Conservation (phyloP, 1,140 invertebrate genomes). For the Drosophila paulistorum region DNA sequence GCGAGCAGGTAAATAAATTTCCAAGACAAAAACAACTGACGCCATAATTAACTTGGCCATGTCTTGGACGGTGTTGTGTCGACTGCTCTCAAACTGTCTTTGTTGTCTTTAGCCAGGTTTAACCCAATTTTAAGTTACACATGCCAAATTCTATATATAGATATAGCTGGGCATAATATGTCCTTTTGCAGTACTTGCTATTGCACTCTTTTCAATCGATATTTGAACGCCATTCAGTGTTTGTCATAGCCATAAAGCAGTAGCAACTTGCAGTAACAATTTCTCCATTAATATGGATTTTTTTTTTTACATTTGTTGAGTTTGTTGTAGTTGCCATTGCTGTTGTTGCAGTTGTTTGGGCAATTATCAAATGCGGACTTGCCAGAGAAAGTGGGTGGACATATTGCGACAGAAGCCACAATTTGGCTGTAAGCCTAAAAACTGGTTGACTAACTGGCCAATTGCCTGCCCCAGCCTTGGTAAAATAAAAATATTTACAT, state of each 20-base stretch:
- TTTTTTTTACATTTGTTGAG: conserved; percentile 24
- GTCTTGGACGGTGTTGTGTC: conserved; percentile 44
- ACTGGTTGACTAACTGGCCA: conserved; percentile 62
- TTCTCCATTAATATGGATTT: conserved; percentile 64
- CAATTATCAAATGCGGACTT: conserved; percentile 66
- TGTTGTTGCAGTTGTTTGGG: conserved; percentile 5
- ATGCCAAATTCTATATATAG: conserved; percentile 42
- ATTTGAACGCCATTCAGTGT: conserved; percentile 40
- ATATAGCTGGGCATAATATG: not conserved
- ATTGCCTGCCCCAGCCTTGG: conserved; percentile 43
- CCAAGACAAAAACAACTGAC: conserved; percentile 39
- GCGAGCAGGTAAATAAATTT: conserved; percentile 42
- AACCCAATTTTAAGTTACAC: conserved; percentile 67
- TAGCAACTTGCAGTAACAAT: conserved; percentile 23
- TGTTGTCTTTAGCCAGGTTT: conserved; percentile 34
- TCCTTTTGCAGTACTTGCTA: conserved; percentile 1
- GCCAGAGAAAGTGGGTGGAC: conserved; percentile 51
- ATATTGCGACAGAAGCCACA: conserved; percentile 58
- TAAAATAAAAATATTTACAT: conserved; percentile 55
- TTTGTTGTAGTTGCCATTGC: not conserved
- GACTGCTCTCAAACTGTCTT: conserved; percentile 36
- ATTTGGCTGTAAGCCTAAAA: conserved; percentile 66
- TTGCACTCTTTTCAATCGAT: conserved; percentile 51
- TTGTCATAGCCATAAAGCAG: conserved; percentile 63
- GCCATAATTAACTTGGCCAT: conserved; percentile 67